Base-by-base conservation (phyloP, 2,797 vertebrate species). In the Gymnocypris eckloni region DNA sequence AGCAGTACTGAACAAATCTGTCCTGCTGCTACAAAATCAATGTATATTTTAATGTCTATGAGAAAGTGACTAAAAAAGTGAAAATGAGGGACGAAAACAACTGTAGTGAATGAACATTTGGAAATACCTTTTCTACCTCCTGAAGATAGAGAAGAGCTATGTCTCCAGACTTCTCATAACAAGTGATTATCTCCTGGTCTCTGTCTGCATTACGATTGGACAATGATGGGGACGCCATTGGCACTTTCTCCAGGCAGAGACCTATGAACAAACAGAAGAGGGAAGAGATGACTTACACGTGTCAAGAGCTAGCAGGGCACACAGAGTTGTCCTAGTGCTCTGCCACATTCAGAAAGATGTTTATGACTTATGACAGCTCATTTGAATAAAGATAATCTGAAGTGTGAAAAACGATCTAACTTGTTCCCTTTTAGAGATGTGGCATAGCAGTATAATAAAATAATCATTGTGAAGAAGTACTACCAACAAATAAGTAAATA, bases 161-260 rank as follows among this genome's bases (percentile, higher is more conserved):
- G 93, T 99, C 98, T 89, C 98, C 98, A 3, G 98, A 97, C 88
- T 99, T 99, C 93, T 99, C 98, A 0, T 99, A 99, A 91, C 98
- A 99, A 0, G 95, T 98, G 93, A 99, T 96, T 84, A 99, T 96
- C 22, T 99, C 98, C 92, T 98, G 97, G 1, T 99, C 98, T 20
- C 92, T 94, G 69, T 97, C 97, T 54, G 92, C 82, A 3, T 92
- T 94, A 86, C 95, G 96, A 85, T 96, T 96, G 86, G 96, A 96
- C 10, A 94, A 93, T 0, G 87, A 86, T 4, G 98, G 98, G 72
- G 97, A 98, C 5, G 95, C 96, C 5, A 94, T 75, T 87, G 96
- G 95, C 90, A 96, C 18, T 89, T 96, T 97, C 90, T 97, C 96
- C 89, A 97, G 92, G 93, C 96, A 97, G 80, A 97, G 95, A 92